Percentiles rank a stretch among this genome's conserved stretches.
phyloP scores from a whole-genome alignment of 2,888 invertebrate species.

The Chironomus riparius region DNA sequence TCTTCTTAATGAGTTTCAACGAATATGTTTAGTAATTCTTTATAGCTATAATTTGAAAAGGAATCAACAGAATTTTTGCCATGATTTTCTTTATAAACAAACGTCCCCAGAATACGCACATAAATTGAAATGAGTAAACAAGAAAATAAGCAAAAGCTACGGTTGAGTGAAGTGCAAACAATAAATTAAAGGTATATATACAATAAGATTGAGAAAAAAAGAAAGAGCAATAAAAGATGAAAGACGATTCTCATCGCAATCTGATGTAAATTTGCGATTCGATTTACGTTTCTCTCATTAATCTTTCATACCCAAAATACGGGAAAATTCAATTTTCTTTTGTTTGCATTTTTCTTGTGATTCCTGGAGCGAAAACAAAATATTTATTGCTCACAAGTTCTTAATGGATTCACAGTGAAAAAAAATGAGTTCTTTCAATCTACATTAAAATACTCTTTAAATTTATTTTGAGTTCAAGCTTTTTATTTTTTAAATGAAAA shows the following conservation, averaged over 20 bases:
- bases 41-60: no score
- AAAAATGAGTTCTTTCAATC: neutral
- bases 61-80: no score
- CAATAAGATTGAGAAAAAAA: neutral
- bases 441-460: neutral
- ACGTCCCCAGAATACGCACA: no score
- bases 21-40: no score
- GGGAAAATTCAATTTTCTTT: slow-evolving; percentile 20
- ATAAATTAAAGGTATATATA: slow-evolving; percentile 1
- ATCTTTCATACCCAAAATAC: slow-evolving; percentile 19
- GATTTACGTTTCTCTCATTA: slow-evolving; percentile 25
- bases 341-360: slow-evolving; percentile 10
- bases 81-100: no score
- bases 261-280: slow-evolving; percentile 18
- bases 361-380: neutral
- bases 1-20: no score
- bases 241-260: neutral
- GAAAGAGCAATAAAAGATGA: slow-evolving; percentile 19
- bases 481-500: neutral
- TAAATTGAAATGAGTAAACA: no score
- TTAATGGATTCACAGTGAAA: slow-evolving; percentile 13
- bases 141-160: neutral
- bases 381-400: neutral
- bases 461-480: neutral
- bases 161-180: neutral